phyloP scores from a whole-genome alignment of 2,888 invertebrate genomes.

The Chloroclysta siterata region DNA sequence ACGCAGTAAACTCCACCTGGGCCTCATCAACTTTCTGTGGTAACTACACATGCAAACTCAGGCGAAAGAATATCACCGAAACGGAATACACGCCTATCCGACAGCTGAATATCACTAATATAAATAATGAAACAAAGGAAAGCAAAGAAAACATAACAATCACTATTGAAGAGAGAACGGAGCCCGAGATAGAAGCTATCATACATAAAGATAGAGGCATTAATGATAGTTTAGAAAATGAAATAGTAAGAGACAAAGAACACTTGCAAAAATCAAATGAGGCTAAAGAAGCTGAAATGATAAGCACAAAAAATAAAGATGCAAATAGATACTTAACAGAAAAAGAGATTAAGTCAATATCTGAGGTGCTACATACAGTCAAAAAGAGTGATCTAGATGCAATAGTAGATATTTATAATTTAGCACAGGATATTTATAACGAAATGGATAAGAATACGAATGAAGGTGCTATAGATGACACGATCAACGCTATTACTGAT shows the following conservation, averaged over 20 bases:
- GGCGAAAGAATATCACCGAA: constrained; percentile 51
- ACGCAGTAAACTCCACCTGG: constrained; percentile 74
- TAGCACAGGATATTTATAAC: constrained; percentile 75
- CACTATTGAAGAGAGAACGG: constrained; percentile 36
- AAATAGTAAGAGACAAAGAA: neutral
- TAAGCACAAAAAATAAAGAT: constrained; percentile 23
- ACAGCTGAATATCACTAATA: constrained; percentile 53
- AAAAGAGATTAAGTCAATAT: constrained; percentile 66
- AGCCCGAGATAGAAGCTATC: constrained; percentile 27
- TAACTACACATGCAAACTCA: constrained; percentile 73
- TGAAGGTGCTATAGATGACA: constrained; percentile 46
- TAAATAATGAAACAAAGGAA: constrained; percentile 20
- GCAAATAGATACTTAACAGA: constrained; percentile 68
- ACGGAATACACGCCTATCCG: constrained; percentile 49
- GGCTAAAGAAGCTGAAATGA: constrained; percentile 6
- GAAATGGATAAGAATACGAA: constrained; percentile 60
- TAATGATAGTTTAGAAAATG: constrained; percentile 15
- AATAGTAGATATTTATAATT: constrained; percentile 72
- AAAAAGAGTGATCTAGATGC: constrained; percentile 77
- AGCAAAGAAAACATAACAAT: constrained; percentile 12
- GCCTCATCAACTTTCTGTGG: constrained; percentile 72
- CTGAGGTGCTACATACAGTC: constrained; percentile 64
- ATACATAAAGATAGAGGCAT: constrained; percentile 24
- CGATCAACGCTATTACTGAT: constrained; percentile 30
- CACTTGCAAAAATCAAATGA: neutral